Evolutionary conservation across 2,797 vertebrate genomes (phyloP), one percentile per base, ranked within the genome.

Genomic region (Esox masquinongy): DNA sequence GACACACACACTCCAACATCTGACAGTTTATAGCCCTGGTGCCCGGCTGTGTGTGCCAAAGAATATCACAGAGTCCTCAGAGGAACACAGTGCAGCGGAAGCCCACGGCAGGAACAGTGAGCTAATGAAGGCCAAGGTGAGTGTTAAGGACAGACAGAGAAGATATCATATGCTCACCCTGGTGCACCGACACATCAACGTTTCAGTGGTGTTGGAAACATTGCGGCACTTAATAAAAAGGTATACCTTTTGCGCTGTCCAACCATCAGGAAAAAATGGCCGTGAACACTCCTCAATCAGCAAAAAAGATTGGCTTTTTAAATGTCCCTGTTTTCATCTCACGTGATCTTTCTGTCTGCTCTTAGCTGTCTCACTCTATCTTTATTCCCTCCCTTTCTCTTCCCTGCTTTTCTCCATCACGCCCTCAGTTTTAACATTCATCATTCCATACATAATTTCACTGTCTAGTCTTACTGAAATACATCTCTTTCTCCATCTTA

Each of bases 81-180:
- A 17, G 26, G 50, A 61, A 76, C 73, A 78, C 19, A 15, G 49
- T 53, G 50, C 24, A 74, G 22, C 67, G 68, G 72, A 70, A 76
- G 71, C 29, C 12, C 36, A 34, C 73, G 59, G 50, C 47, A 68
- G n/a, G 63, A 17, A 39, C 26, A 47, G 72, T 64, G 73, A n/a
- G 24, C 11, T 50, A 68, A 77, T 47, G 43, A 84, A 86, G 84
- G 83, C 88, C 83, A 87, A 87, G 85, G 80, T 78, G 78, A 88
- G 79, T 67, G 63, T n/a, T 24, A 71, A 83, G 70, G 72, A 71
- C 72, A 74, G 61, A 74, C 1, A 36, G 2, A 16, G 16, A n/a
- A 59, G 47, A 26, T 56, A 49, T 73, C 56, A 43, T 11, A 29
- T 29, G 53, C 36, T 8, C 17, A 59, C 29, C 36, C 36, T 39